phyloP scores from a whole-genome alignment of 2,113 vertebrate genomes.

The Eurypyga helias region DNA sequence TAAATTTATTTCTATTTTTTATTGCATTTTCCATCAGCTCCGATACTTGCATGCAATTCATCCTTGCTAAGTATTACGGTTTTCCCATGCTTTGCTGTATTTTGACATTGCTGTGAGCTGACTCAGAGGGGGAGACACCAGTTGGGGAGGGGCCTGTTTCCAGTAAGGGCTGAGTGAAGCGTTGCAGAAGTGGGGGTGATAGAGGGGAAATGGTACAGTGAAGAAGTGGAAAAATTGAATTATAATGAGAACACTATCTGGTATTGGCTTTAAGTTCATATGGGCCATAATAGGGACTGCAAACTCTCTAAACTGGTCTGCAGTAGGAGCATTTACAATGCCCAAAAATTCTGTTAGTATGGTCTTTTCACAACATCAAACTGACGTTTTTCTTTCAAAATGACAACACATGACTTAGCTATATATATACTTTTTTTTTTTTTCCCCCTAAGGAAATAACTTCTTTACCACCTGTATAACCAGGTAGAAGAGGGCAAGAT shows the following conservation, averaged over 20 bases:
- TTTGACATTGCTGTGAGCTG: not conserved
- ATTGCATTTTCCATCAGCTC: not conserved
- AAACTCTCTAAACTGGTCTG: not conserved
- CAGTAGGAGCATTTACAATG: not conserved
- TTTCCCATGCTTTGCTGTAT: not conserved
- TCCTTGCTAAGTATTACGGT: not conserved
- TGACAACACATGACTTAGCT: not conserved
- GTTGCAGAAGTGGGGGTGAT: not conserved
- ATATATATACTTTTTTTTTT: not conserved
- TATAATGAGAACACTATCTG: accelerated
- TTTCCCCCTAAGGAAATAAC: not conserved
- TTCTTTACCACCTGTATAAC: not conserved
- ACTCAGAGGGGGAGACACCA: accelerated
- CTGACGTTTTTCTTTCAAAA: not conserved
- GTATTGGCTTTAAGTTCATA: not conserved
- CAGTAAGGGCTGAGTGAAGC: not conserved
- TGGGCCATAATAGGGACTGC: accelerated
- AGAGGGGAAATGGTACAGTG: accelerated
- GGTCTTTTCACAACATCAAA: not conserved
- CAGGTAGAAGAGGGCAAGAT: not conserved
- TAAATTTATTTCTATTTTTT: not conserved
- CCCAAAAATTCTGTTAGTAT: not conserved
- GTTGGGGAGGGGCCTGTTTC: not conserved
- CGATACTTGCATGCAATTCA: not conserved
- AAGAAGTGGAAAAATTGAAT: not conserved